Evolutionary conservation across 2,888 invertebrate species (phyloP).

Genomic region (Tinea pellionella): DNA sequence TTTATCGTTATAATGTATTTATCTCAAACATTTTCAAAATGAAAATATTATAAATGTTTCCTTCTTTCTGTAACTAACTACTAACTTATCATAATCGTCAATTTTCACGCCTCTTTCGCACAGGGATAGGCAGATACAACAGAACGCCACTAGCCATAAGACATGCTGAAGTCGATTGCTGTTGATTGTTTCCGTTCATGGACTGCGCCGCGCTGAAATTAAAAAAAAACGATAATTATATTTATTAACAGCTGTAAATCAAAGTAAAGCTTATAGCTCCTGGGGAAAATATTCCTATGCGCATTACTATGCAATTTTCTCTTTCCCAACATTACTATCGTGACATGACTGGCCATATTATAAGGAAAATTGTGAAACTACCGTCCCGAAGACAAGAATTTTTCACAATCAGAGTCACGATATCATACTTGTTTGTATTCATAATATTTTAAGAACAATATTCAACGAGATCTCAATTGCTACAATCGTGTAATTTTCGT

Average conservation of each 20-base stretch:
- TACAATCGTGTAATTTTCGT: slow-evolving; percentile 18
- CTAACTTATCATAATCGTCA: no score
- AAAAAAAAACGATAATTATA: neutral
- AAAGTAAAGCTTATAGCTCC: neutral
- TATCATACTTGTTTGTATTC: slow-evolving; percentile 18
- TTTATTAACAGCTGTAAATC: neutral
- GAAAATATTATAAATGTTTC: no score
- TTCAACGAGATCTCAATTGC: slow-evolving; percentile 10
- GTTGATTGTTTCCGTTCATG: no score
- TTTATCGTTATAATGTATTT: no score
- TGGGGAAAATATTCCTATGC: slow-evolving; percentile 14
- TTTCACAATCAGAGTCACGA: slow-evolving; percentile 30
- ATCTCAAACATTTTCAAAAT: no score
- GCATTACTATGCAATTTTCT: slow-evolving; percentile 27
- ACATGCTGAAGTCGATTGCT: no score
- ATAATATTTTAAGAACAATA: slow-evolving; percentile 10
- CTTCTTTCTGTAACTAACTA: no score
- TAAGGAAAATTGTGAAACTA: slow-evolving; percentile 25
- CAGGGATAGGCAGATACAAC: no score
- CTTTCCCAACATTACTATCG: slow-evolving; percentile 26
- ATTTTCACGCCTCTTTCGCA: no score
- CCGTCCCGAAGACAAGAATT: slow-evolving; percentile 19
- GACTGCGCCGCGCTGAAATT: no score
- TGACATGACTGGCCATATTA: slow-evolving; percentile 22
- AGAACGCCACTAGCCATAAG: no score